Evolutionary conservation across 2,113 vertebrate species (phyloP).

Genomic region (Plecotus auritus): DNA sequence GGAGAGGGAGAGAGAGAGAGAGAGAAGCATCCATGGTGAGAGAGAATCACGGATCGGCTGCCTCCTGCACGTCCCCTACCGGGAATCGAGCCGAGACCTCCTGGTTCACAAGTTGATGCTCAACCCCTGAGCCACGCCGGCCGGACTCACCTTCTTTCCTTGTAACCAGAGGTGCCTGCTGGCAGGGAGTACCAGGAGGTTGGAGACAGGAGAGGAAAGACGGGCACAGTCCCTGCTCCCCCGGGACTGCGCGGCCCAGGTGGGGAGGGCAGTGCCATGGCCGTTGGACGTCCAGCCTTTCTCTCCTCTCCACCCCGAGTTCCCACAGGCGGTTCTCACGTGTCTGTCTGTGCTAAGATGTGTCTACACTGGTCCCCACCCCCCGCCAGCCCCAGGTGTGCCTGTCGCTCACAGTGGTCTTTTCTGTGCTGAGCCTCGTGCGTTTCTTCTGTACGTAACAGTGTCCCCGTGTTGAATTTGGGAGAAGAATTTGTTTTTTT

Average conservation of each 20-base stretch:
- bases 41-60: too few species aligned
- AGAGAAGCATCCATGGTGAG: too few species aligned
- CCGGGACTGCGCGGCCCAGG: background rate
- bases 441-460: too few species aligned
- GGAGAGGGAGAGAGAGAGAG: too few species aligned
- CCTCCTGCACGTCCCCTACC: too few species aligned
- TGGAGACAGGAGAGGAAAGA: background rate
- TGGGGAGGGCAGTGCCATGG: background rate
- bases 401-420: background rate
- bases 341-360: background rate
- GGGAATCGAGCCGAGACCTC: too few species aligned
- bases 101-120: too few species aligned
- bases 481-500: background rate
- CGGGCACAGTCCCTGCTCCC: background rate
- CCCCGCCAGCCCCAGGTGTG: background rate
- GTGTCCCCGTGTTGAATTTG: background rate
- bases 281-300: too few species aligned
- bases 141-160: background rate
- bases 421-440: background rate
- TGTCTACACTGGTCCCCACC: too few species aligned
- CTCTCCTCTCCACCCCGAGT: background rate
- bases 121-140: too few species aligned
- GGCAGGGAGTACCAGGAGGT: background rate
- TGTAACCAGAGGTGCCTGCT: background rate
- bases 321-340: background rate